These are phyloP conservation scores for Columba livia DNA, from an alignment of 2,113 vertebrate species.

Conservation along the genomic window DNA sequence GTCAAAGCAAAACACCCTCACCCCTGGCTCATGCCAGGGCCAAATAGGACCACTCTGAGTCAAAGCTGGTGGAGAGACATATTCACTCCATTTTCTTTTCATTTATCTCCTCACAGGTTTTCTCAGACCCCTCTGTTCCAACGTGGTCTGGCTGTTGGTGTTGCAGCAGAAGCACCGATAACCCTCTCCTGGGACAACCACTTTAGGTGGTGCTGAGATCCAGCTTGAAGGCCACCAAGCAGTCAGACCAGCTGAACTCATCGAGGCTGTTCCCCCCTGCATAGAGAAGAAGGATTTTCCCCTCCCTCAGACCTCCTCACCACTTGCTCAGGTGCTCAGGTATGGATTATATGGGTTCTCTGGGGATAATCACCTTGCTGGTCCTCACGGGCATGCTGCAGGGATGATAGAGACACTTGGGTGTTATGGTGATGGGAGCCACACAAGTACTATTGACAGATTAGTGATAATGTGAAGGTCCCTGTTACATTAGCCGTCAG, in stretches of 20 bases:
- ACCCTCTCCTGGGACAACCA: neutral
- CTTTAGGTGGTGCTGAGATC: fast-evolving
- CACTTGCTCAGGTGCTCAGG: neutral
- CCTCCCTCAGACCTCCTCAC: neutral
- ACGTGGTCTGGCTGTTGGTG: fast-evolving
- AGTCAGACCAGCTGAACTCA: neutral
- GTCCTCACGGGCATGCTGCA: neutral
- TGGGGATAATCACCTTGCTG: neutral
- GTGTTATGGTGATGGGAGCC: neutral
- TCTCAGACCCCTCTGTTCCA: neutral
- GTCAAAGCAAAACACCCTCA: neutral
- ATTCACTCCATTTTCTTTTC: neutral
- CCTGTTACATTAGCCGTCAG: neutral
- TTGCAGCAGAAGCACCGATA: neutral
- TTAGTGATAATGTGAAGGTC: slow-evolving; percentile 2
- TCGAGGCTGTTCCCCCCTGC: neutral
- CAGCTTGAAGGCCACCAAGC: neutral
- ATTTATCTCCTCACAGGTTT: neutral
- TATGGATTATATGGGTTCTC: neutral
- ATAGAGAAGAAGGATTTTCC: neutral
- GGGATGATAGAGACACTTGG: neutral
- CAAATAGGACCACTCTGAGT: neutral
- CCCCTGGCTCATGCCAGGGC: neutral
- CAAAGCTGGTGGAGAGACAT: neutral
- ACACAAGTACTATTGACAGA: neutral